Evolutionary conservation across 2,113 vertebrate species (phyloP).

Genomic region (Colius striatus): DNA sequence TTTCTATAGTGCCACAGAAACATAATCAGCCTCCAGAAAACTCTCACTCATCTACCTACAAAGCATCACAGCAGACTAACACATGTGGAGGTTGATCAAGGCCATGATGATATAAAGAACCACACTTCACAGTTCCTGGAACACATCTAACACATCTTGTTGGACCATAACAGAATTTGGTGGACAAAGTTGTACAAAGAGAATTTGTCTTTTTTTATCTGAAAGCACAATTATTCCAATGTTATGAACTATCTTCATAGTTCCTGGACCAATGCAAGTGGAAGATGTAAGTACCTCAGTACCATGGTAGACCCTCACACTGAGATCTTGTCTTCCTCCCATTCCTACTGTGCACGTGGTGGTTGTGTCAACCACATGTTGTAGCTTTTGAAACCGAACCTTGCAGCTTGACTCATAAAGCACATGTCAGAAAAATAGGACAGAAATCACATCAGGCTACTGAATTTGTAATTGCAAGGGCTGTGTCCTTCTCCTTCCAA

Average conservation of each 20-base stretch:
- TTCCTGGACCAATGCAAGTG: background rate
- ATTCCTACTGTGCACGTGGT: too few relatives aligned
- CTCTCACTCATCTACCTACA: background rate
- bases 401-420: background rate
- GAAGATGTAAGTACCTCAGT: background rate
- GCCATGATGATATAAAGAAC: background rate
- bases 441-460: background rate
- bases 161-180: background rate
- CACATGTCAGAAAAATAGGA: background rate
- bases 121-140: background rate
- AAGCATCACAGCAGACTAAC: background rate
- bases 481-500: background rate
- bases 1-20: background rate
- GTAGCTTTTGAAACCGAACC: background rate
- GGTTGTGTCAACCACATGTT: background rate
- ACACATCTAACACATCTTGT: background rate
- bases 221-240: background rate
- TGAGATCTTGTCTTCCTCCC: background rate
- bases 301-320: too few relatives aligned
- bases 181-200: background rate
- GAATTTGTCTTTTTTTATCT: accelerated
- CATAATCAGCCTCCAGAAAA: background rate
- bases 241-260: too few relatives aligned
- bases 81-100: background rate
- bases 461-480: background rate